Evolutionary conservation across 2,888 invertebrate species (phyloP), one percentile per base, ranked within the genome.

Genomic region (Tillus elongatus): DNA sequence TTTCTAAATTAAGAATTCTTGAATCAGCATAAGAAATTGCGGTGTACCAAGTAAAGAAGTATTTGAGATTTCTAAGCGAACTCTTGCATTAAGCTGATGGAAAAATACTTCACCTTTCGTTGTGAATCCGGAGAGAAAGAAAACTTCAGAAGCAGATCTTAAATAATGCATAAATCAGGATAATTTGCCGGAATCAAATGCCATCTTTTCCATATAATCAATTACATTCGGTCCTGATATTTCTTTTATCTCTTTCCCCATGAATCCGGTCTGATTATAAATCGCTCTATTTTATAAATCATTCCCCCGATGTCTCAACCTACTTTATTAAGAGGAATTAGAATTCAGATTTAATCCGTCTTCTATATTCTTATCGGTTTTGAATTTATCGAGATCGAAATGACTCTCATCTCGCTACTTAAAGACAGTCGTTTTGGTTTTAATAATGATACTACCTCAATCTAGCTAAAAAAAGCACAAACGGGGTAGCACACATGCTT

Each of bases 271-370:
- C 39, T 43, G 50, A 54, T 57, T 52, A 57, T 57, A 57, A 56
- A 58, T 54, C 54, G 54, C 45, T 47, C 47, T 47, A 53, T 55
- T 53, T 54, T 52, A 56, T 56, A 57, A 58, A 57, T 57, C 57
- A 56, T 53, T 42, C 47, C 40, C 46, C 51, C 51, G 49, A 51
- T 56, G 51, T 54, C 52, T 50, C 45, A 48, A 44, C 44, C 45
- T 44, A 43, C 50, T 53, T 49, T 51, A 52, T 52, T 50, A 56
- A 54, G 50, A 51, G 49, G 52, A 52, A 56, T 52, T 53, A 50
- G 47, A 50, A 52, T 53, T 53, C 53, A 53, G 47, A 42, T 46
- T 48, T 46, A 19, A 19, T 19, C n/a, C n/a, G n/a, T n/a, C n/a
- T n/a, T n/a, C n/a, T n/a, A n/a, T n/a, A n/a, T n/a, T n/a, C n/a